Conservation (phyloP, 2,113 vertebrate genomes). For the Dicaeum eximium region DNA sequence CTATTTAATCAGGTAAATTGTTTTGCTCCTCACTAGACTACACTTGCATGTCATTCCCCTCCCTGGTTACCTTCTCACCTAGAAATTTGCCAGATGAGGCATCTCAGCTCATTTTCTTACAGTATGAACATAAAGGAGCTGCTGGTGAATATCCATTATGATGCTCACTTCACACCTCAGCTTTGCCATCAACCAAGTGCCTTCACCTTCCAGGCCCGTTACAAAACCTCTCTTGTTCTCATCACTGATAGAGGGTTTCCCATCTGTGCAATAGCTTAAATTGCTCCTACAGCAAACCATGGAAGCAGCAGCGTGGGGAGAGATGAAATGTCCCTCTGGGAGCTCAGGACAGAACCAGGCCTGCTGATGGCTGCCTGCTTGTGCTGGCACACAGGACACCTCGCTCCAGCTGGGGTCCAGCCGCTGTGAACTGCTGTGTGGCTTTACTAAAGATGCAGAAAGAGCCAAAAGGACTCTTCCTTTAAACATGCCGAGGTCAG, state of each 20-base stretch:
- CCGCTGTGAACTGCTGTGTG: accelerated
- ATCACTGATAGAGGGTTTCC: not conserved
- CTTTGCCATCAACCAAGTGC: not conserved
- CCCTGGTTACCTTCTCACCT: not conserved
- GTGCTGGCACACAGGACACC: not conserved
- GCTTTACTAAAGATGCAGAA: not conserved
- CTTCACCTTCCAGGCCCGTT: not conserved
- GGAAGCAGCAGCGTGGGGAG: accelerated
- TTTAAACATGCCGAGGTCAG: not conserved
- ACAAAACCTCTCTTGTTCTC: not conserved
- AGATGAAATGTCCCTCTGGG: not conserved
- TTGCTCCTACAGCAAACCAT: not conserved
- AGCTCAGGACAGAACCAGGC: not conserved
- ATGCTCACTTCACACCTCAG: not conserved
- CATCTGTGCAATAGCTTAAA: not conserved
- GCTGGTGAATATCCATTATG: not conserved
- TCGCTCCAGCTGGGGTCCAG: accelerated
- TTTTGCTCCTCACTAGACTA: not conserved
- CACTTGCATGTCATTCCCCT: not conserved
- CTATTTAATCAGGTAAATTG: not conserved
- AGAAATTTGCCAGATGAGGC: not conserved
- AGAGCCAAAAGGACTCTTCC: not conserved
- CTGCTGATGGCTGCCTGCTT: not conserved
- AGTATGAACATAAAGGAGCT: not conserved
- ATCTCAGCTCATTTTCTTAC: not conserved